These are phyloP conservation scores for Bombus waltoni DNA, from an alignment of 1,140 invertebrate genomes.

Conservation along the genomic window DNA sequence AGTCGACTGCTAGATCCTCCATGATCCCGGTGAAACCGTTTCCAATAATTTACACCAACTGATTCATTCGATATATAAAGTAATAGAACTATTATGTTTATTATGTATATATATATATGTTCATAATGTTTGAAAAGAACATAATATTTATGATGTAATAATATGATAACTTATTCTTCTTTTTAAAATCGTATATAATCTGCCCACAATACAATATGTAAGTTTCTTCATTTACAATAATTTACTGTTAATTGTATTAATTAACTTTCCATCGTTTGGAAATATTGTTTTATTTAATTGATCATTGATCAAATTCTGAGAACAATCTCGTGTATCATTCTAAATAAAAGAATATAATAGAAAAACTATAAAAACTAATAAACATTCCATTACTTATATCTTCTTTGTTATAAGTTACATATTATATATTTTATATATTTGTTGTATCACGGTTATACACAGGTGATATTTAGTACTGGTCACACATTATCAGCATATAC, in stretches of 20 bases:
- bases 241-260: background rate
- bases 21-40: background rate
- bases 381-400: background rate
- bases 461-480: conserved; percentile 48
- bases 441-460: background rate
- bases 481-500: conserved; percentile 40
- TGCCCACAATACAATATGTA: background rate
- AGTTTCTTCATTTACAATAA: background rate
- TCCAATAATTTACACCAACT: background rate
- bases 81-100: background rate
- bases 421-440: background rate
- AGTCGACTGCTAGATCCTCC: background rate
- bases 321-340: background rate
- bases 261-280: no score
- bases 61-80: background rate
- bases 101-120: background rate
- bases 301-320: background rate
- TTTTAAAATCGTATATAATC: background rate
- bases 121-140: background rate
- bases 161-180: background rate
- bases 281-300: background rate
- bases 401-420: background rate
- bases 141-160: background rate
- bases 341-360: background rate
- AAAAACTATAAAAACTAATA: background rate